Percentiles rank a stretch among this genome's conserved stretches.
phyloP scores from a whole-genome alignment of 2,888 invertebrate genomes.

The Lathronympha strigana region DNA sequence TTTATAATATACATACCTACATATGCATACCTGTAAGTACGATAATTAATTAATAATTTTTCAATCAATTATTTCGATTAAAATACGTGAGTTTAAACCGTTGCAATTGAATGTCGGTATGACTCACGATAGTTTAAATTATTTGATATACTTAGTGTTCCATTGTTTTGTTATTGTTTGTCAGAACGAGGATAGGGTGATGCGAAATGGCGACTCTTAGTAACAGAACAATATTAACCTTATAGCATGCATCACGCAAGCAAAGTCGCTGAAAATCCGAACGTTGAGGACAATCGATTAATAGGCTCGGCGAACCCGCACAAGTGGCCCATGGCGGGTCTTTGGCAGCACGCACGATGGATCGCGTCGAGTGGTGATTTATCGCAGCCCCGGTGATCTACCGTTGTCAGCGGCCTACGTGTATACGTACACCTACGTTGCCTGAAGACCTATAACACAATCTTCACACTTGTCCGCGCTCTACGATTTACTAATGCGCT shows the following conservation, averaged over 20 bases:
- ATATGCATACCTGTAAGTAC: too few species aligned
- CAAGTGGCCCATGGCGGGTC: conserved; percentile 72
- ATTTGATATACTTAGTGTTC: too few species aligned
- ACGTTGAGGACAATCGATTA: conserved; percentile 49
- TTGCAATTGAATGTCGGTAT: too few species aligned
- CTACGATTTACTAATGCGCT: too few species aligned
- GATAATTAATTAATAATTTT: too few species aligned
- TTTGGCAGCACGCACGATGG: conserved; percentile 74
- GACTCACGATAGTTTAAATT: too few species aligned
- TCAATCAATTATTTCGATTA: too few species aligned
- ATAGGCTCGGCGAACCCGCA: conserved; percentile 62
- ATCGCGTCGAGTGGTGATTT: conserved; percentile 65
- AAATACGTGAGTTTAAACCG: too few species aligned
- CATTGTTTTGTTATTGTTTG: too few species aligned
- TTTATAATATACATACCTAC: too few species aligned
- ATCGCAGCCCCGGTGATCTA: conserved; percentile 54
- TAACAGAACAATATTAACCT: background rate
- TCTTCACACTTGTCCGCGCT: too few species aligned
- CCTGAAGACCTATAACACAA: background rate
- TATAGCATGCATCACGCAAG: background rate
- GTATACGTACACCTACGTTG: background rate
- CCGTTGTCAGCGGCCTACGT: conserved; percentile 45
- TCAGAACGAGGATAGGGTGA: too few species aligned
- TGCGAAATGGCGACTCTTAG: background rate
- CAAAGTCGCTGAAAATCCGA: conserved; percentile 21